phyloP scores from a whole-genome alignment of 2,888 invertebrate species.

The Cistogaster globosa region DNA sequence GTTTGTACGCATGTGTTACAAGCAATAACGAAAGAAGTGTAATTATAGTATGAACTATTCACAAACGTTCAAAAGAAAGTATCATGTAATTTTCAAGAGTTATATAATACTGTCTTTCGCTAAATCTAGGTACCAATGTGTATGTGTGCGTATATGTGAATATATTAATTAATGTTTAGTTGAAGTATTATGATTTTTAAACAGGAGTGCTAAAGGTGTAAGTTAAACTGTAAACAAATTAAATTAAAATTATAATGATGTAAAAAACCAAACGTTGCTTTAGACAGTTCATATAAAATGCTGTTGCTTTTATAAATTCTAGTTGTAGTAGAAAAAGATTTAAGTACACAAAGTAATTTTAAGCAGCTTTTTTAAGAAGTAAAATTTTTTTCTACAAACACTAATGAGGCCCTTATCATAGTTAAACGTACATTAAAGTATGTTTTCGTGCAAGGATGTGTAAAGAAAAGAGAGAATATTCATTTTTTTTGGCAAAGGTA shows the following conservation, averaged over 20 bases:
- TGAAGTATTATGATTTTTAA: neutral
- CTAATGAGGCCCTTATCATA: slow-evolving; percentile 68
- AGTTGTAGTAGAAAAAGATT: slow-evolving; percentile 1
- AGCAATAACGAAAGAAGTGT: too few relatives aligned
- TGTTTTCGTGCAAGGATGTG: slow-evolving; percentile 8
- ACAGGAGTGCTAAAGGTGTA: neutral
- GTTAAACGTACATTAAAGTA: slow-evolving; percentile 4
- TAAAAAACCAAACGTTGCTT: slow-evolving; percentile 2
- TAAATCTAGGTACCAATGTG: too few relatives aligned
- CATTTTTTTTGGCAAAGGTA: neutral
- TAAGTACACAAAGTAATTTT: slow-evolving; percentile 29
- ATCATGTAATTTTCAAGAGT: too few relatives aligned
- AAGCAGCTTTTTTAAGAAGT: slow-evolving; percentile 29
- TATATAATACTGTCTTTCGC: too few relatives aligned
- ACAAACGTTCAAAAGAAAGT: too few relatives aligned
- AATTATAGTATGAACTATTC: too few relatives aligned
- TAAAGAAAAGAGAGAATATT: neutral
- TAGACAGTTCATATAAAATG: neutral
- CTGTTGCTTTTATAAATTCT: slow-evolving; percentile 1
- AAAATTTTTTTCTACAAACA: slow-evolving; percentile 33
- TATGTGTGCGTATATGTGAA: neutral
- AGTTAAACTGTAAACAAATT: slow-evolving; percentile 17
- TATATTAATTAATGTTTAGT: neutral
- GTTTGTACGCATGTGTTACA: too few relatives aligned
- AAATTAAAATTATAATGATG: slow-evolving; percentile 41